Percentiles rank a stretch among this genome's conserved stretches.
phyloP scores from a whole-genome alignment of 2,888 invertebrate species.

The Agrochola circellaris region DNA sequence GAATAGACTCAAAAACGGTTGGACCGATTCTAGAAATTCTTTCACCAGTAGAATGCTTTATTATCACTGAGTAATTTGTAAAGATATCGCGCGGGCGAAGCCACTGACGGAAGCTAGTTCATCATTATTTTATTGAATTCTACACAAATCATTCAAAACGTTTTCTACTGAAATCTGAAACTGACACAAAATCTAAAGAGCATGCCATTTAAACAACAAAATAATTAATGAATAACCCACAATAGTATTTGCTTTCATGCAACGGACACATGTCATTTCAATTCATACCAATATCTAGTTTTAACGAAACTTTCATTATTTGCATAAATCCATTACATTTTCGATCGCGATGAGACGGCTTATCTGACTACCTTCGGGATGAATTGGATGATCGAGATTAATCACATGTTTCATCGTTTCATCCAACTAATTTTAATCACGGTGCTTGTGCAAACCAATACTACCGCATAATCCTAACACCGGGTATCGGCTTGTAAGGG shows the following conservation, averaged over 20 bases:
- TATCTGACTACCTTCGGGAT: slow-evolving; percentile 20
- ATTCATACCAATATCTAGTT: slow-evolving; percentile 22
- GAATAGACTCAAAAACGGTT: too few species aligned
- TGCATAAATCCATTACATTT: slow-evolving; percentile 33
- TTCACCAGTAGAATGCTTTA: too few species aligned
- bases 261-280: slow-evolving; percentile 19
- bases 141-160: neutral
- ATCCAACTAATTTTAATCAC: slow-evolving; percentile 65
- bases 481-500: slow-evolving; percentile 39
- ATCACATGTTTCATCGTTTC: slow-evolving; percentile 48
- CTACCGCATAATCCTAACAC: slow-evolving; percentile 50
- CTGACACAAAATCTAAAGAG: neutral
- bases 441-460: slow-evolving; percentile 48
- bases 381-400: slow-evolving; percentile 38
- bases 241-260: slow-evolving; percentile 11
- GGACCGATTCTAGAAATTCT: too few species aligned
- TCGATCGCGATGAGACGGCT: neutral
- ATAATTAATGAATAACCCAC: slow-evolving; percentile 1
- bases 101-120: too few species aligned
- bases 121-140: neutral
- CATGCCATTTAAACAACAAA: neutral
- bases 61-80: too few species aligned
- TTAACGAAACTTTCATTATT: slow-evolving; percentile 18
- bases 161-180: neutral
- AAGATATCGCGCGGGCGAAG: too few species aligned